Base-by-base conservation (phyloP, 1,140 invertebrate species). In the Aradophagus sp. region DNA sequence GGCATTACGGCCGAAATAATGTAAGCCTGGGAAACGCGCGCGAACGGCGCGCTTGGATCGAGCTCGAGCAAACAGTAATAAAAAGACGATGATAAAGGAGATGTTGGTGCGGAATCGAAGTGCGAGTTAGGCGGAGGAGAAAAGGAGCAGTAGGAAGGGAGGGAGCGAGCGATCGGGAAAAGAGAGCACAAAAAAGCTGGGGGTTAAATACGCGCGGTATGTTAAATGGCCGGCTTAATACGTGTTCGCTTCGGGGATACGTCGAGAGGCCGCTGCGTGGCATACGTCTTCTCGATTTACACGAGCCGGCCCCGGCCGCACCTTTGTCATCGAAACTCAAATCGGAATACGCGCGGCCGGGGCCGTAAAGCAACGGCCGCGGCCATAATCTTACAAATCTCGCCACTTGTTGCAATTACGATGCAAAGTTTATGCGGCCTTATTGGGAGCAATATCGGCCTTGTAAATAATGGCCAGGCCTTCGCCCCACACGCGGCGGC, bases 171-270 rank as follows among this genome's bases (percentile, higher is more conserved):
- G 34, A 39, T 31, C 48, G 13, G 14, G 19, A 44, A 5, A 15
- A 31, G 32, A 13, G 53, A 59, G 59, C 47, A 53, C n/a, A 52
- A 68, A 32, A 55, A 23, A 2, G 41, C 17, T 38, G 23, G 11
- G 17, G 52, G 75, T 74, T 78, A 78, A 78, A 83, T 83, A n/a
- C n/a, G n/a, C n/a, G n/a, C n/a, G 82, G 81, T 81, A 84, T 83
- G 80, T 83, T 82, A 82, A 84, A 83, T 76, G 81, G 75, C 77
- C 81, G 79, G 81, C 83, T 83, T 82, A 84, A 82, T 83, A 84
- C 79, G 77, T 83, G 80, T 82, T 78, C 71, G 78, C 77, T 75
- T 76, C n/a, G 74, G 74, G 80, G 80, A 80, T 80, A 79, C 77
- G 76, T 72, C 59, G 68, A 56, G 50, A 19, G 77, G 74, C 78